Base-by-base conservation (phyloP, 1,140 invertebrate species). In the Agrypnia vestita region DNA sequence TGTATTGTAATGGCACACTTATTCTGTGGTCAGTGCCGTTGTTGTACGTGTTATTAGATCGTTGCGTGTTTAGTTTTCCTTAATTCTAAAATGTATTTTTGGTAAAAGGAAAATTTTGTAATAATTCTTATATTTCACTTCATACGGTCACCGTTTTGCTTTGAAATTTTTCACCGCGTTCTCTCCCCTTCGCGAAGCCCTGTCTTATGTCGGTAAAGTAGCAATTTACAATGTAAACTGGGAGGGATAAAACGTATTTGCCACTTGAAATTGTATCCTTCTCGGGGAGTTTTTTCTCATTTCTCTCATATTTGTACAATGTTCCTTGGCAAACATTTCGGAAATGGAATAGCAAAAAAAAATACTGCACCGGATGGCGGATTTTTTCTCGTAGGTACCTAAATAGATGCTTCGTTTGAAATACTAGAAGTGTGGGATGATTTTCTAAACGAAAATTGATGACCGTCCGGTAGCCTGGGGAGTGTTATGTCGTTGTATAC, bases 241-340 rank as follows among this genome's bases (percentile, higher is more conserved):
- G 11, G 59, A 13, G 61, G 47, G 59, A 53, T 67, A 77, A 77
- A 67, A 19, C 12, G 51, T 77, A 53, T 67, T 67, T 51, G 61
- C 61, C 75, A 67, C 75, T 77, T 77, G 75, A 77, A 77, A 67
- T 67, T 35, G 73, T 76, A 76, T 76, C 56, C 62, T 77, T 43
- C n/a, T 75, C 15, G 7, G 47, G 1, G 11, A 19, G 13, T 55
- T 73, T 53, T 75, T 75, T 67, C 35, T 17, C 47, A 49, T 64
- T 67, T 51, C 59, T 64, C 53, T 77, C 49, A 64, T 77, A 77
- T 77, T 77, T 77, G 75, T 67, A 11, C 61, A 43, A 67, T 67
- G 46, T 64, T 64, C 75, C 75, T 61, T 67, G 75, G 61, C 61
- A 77, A 77, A 77, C 75, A 67, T 64, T 76, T 77, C 75, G 75